Conservation (phyloP, 2,113 vertebrate species). For the Setophaga coronata region DNA sequence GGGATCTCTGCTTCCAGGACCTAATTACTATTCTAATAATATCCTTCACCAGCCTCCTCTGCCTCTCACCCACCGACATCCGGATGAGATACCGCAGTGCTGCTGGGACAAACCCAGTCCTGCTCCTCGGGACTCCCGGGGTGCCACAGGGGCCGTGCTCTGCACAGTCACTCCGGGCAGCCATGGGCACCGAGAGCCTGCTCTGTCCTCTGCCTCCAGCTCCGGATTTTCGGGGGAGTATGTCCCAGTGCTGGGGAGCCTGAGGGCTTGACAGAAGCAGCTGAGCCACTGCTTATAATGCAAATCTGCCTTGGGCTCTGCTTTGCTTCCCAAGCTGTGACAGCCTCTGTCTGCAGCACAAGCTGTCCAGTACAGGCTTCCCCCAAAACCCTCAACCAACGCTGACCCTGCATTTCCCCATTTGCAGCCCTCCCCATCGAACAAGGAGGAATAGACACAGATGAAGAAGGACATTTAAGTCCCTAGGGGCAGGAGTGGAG, state of each 20-base stretch:
- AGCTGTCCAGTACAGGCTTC: neutral
- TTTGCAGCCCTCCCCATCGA: neutral
- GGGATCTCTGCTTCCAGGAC: neutral
- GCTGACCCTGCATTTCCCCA: neutral
- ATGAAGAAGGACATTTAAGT: neutral
- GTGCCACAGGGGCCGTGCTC: neutral
- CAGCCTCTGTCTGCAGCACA: neutral
- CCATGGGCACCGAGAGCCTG: rapidly evolving
- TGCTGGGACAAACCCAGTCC: neutral
- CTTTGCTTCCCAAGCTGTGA: neutral
- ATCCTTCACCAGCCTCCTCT: neutral
- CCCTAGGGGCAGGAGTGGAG: neutral
- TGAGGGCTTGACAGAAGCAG: neutral
- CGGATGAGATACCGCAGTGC: neutral
- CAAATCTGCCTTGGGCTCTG: neutral
- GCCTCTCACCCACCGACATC: neutral
- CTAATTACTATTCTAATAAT: conserved; percentile 53
- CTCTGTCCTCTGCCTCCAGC: neutral
- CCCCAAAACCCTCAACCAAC: neutral
- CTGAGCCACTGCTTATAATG: neutral
- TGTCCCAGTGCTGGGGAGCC: neutral
- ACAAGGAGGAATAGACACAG: neutral
- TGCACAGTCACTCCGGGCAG: neutral
- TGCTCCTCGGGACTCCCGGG: neutral
- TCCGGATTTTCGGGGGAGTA: rapidly evolving